Percentiles rank a stretch among this genome's conserved stretches.
Evolutionary conservation across 2,113 vertebrate genomes (phyloP).

Genomic region (Phaetusa simplex): DNA sequence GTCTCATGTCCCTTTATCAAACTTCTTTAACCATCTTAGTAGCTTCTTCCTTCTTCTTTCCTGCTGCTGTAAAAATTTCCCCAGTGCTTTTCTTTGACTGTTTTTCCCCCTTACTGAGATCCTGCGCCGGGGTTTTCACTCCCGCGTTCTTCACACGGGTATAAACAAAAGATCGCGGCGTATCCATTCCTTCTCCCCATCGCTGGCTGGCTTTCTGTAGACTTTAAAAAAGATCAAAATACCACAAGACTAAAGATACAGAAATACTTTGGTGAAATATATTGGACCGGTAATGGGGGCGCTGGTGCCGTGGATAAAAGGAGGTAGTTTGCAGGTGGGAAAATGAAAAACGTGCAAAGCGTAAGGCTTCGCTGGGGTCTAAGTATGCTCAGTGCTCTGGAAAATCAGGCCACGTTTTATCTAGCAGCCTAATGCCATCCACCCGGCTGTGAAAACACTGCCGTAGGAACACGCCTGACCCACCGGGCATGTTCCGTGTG

Average conservation of each 20-base stretch:
- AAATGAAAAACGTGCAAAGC: neutral
- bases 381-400: neutral
- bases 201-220: neutral
- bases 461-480: neutral
- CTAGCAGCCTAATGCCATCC: neutral
- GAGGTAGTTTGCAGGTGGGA: neutral
- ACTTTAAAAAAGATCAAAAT: constrained; percentile 20
- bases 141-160: neutral
- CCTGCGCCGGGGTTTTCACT: neutral
- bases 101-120: neutral
- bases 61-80: constrained; percentile 2
- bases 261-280: neutral
- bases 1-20: constrained; percentile 31
- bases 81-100: neutral
- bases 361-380: neutral
- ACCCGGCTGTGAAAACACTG: neutral
- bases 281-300: neutral
- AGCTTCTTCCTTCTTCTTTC: constrained; percentile 13
- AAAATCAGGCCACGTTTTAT: neutral
- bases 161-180: neutral
- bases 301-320: neutral
- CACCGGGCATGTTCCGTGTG: neutral
- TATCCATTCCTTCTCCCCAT: neutral
- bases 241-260: neutral
- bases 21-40: constrained; percentile 21